These are phyloP conservation scores for Chaetodon trifasciatus DNA, from an alignment of 2,797 vertebrate species.

Conservation along the genomic window DNA sequence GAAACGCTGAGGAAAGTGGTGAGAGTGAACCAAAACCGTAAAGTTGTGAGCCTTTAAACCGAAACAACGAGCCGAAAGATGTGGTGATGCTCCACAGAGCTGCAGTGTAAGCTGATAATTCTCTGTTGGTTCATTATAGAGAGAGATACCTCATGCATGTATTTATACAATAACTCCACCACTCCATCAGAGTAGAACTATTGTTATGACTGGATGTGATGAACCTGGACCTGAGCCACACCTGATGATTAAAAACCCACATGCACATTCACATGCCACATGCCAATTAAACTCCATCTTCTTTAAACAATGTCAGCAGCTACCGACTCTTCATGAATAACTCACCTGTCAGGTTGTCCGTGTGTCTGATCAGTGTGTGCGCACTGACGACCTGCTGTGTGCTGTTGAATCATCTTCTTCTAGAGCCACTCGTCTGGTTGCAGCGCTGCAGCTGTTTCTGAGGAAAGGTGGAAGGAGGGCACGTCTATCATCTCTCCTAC, in stretches of 20 bases:
- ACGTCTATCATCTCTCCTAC: slow-evolving; percentile 20
- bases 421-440: background rate
- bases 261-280: no score
- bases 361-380: slow-evolving; percentile 9
- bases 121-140: background rate
- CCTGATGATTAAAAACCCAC: slow-evolving; percentile 27
- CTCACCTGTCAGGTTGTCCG: background rate
- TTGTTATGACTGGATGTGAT: slow-evolving; percentile 14
- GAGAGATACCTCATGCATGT: no score
- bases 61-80: background rate
- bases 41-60: no score
- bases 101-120: background rate
- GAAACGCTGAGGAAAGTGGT: no score
- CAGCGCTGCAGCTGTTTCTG: slow-evolving; percentile 16
- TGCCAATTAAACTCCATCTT: background rate
- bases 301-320: slow-evolving; percentile 1
- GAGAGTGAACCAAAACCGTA: background rate
- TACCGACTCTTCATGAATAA: slow-evolving; percentile 15
- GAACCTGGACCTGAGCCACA: background rate
- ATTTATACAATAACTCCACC: background rate
- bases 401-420: background rate
- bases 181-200: slow-evolving; percentile 11
- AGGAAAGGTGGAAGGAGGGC: background rate
- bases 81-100: background rate
- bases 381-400: background rate